These are phyloP conservation scores for Lissocephala sabroskyi DNA, from an alignment of 2,888 invertebrate genomes.

Conservation along the genomic window DNA sequence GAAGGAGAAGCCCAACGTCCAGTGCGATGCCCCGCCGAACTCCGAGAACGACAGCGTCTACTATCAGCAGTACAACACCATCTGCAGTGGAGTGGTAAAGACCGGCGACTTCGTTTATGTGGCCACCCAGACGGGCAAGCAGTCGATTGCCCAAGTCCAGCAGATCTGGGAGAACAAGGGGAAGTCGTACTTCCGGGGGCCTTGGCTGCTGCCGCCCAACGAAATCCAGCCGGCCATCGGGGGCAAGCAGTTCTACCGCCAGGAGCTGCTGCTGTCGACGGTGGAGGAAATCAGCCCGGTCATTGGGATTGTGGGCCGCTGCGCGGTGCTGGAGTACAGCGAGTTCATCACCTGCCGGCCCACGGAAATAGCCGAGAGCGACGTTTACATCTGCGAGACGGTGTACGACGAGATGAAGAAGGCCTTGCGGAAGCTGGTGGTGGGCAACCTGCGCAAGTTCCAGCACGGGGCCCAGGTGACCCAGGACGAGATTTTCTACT, in stretches of 20 bases:
- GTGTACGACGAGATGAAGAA: slow-evolving; percentile 91
- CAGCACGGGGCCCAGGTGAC: slow-evolving; percentile 86
- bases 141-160: slow-evolving; percentile 94
- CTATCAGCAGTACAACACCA: slow-evolving; percentile 93
- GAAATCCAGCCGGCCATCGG: slow-evolving; percentile 88
- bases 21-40: slow-evolving; percentile 77
- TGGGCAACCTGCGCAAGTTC: slow-evolving; percentile 83
- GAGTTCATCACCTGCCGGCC: slow-evolving; percentile 93
- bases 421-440: slow-evolving; percentile 79
- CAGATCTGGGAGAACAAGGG: slow-evolving; percentile 96
- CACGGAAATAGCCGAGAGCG: slow-evolving; percentile 93
- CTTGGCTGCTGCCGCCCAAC: slow-evolving; percentile 90
- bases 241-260: slow-evolving; percentile 89
- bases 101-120: slow-evolving; percentile 97
- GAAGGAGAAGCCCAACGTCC: slow-evolving; percentile 91
- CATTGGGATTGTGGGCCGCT: slow-evolving; percentile 92
- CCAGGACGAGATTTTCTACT: slow-evolving; percentile 93
- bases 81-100: slow-evolving; percentile 86
- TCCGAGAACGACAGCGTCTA: slow-evolving; percentile 86
- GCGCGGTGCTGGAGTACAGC: slow-evolving; percentile 90
- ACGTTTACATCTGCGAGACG: slow-evolving; percentile 94
- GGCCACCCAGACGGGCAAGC: slow-evolving; percentile 90
- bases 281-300: slow-evolving; percentile 93
- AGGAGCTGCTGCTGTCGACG: slow-evolving; percentile 93
- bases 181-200: slow-evolving; percentile 93